phyloP scores from a whole-genome alignment of 2,797 vertebrate species.

The Sebastes diploproa region DNA sequence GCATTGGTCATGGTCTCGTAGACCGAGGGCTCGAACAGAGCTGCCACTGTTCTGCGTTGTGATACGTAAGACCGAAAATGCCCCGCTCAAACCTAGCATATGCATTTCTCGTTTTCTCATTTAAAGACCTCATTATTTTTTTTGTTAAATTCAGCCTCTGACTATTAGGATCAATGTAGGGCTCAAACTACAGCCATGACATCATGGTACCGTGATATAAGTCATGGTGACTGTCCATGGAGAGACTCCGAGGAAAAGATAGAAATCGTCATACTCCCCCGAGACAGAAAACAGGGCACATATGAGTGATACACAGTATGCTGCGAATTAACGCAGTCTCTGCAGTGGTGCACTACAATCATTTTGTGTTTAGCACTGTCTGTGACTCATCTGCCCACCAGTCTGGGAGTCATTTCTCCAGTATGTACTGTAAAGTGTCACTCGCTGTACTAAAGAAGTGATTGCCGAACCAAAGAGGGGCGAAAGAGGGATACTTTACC shows the following conservation, averaged over 20 bases:
- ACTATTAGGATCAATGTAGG: conserved; percentile 58
- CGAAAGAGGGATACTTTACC: conserved; percentile 10
- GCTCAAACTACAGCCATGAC: conserved; percentile 50
- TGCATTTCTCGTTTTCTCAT: conserved; percentile 23
- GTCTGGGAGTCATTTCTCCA: conserved; percentile 24
- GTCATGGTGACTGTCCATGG: conserved; percentile 33
- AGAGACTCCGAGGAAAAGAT: conserved; percentile 37
- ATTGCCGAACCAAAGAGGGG: background rate
- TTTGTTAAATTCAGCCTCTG: conserved; percentile 52
- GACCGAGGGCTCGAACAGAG: conserved; percentile 69
- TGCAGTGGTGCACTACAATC: background rate
- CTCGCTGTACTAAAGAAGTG: conserved; percentile 16
- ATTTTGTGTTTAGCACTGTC: background rate
- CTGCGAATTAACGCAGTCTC: background rate
- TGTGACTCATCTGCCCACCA: background rate
- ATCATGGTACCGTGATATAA: conserved; percentile 51
- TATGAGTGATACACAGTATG: background rate
- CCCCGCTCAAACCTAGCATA: conserved; percentile 22
- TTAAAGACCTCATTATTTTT: conserved; percentile 59
- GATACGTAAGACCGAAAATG: conserved; percentile 54
- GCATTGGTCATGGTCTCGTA: conserved; percentile 74
- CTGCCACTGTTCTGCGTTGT: conserved; percentile 67
- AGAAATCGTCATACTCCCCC: conserved; percentile 12
- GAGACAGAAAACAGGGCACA: conserved; percentile 22
- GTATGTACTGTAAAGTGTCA: conserved; percentile 16